phyloP scores from a whole-genome alignment of 2,113 vertebrate species.

The Sturnira hondurensis region DNA sequence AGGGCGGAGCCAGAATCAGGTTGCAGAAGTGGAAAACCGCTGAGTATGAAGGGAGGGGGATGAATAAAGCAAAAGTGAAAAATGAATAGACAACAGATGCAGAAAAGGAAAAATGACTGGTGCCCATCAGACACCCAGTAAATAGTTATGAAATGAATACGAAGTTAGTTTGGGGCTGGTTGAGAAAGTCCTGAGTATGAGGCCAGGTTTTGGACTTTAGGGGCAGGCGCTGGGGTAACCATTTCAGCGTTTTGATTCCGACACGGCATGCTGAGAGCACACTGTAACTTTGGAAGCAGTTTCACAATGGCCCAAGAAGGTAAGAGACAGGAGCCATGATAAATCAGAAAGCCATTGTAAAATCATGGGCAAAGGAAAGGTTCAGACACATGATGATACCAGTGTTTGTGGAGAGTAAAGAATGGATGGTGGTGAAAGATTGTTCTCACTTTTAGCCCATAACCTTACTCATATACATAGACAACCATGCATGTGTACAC shows the following conservation, averaged over 20 bases:
- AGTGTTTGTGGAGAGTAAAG: not conserved
- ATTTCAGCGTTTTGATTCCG: not conserved
- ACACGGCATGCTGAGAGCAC: not conserved
- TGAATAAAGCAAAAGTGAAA: not conserved
- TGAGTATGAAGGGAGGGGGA: not conserved
- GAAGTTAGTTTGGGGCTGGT: not conserved
- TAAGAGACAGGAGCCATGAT: not conserved
- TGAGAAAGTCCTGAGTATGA: not conserved
- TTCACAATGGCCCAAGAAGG: not conserved
- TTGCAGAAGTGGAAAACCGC: not conserved
- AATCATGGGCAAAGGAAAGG: not conserved
- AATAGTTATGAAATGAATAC: slow-evolving; percentile 31
- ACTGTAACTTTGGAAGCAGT: not conserved
- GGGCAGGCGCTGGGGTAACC: not conserved
- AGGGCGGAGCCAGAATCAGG: not conserved
- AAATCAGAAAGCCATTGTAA: not conserved
- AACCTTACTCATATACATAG: not conserved
- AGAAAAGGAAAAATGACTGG: not conserved
- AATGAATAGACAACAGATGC: not conserved
- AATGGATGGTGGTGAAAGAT: not conserved
- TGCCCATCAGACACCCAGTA: not conserved
- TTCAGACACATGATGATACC: not conserved
- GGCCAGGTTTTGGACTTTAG: not conserved
- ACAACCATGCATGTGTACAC: not conserved
- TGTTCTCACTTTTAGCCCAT: slow-evolving; percentile 10